Percentiles rank a stretch among this genome's conserved stretches.
Evolutionary conservation across 2,113 vertebrate species (phyloP).

Genomic region (Indicator indicator): DNA sequence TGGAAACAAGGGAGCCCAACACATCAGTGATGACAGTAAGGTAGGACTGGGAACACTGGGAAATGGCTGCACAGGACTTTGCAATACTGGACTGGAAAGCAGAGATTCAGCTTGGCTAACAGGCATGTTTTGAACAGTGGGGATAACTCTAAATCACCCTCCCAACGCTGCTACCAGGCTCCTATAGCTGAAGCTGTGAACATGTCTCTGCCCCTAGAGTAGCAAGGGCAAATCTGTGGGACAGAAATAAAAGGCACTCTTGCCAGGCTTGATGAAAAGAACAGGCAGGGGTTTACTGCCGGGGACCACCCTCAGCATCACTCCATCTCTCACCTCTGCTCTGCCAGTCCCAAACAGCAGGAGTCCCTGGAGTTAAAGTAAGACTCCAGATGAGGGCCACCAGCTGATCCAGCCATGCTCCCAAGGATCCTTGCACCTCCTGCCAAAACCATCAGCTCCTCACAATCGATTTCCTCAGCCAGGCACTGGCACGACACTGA

Average conservation of each 20-base stretch:
- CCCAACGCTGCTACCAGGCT: accelerated
- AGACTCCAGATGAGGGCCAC: background rate
- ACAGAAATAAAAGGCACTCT: background rate
- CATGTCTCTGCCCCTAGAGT: accelerated
- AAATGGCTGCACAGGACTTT: background rate
- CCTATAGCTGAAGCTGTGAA: background rate
- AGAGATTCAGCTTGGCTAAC: background rate
- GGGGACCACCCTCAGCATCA: background rate
- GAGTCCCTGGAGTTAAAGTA: background rate
- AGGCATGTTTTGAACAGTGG: background rate
- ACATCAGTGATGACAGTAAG: accelerated
- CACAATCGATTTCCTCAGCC: background rate
- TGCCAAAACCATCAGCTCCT: background rate
- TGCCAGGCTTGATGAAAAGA: background rate
- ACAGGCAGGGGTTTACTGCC: background rate
- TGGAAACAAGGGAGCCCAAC: background rate
- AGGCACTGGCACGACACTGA: accelerated
- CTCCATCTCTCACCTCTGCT: background rate
- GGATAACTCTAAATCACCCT: background rate
- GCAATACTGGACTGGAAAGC: background rate
- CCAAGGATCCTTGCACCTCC: background rate
- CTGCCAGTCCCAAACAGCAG: background rate
- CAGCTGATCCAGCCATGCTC: background rate
- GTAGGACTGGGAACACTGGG: background rate
- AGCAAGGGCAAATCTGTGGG: background rate